These are phyloP conservation scores for Peromyscus nudipes DNA, from an alignment of 2,797 vertebrate species.

Conservation along the genomic window DNA sequence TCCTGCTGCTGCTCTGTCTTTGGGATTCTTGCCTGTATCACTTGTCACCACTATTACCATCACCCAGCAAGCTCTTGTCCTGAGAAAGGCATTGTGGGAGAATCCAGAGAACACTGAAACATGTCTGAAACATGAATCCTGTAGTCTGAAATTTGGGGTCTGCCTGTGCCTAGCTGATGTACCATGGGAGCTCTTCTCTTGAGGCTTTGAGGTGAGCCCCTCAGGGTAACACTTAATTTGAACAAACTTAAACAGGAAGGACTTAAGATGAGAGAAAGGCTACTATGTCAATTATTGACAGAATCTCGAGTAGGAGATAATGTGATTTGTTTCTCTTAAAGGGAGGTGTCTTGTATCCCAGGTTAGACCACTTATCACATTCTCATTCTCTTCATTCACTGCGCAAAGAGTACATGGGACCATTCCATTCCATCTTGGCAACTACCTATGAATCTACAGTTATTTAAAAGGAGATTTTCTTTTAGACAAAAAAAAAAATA, in stretches of 20 bases:
- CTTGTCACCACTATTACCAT: background rate
- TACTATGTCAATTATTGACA: background rate
- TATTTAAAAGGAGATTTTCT: background rate
- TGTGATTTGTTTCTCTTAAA: background rate
- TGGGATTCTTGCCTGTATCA: accelerated
- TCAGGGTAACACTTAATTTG: background rate
- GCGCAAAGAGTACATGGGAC: background rate
- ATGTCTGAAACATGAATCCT: background rate
- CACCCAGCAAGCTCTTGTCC: too few species aligned
- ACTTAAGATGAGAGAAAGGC: background rate
- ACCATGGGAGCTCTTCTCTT: background rate
- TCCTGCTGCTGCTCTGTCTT: background rate
- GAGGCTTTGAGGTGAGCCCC: background rate
- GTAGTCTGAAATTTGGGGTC: background rate
- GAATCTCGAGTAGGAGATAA: background rate
- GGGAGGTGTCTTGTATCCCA: too few species aligned
- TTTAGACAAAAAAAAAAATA: background rate
- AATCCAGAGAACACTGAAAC: background rate
- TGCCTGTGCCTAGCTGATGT: background rate
- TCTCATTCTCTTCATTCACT: background rate
- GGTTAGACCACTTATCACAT: background rate
- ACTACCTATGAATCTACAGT: background rate
- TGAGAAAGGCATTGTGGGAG: background rate
- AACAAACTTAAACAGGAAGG: background rate
- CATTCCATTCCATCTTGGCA: background rate